These are phyloP conservation scores for Andricus grossulariae DNA, from an alignment of 1,140 invertebrate genomes.

Conservation along the genomic window DNA sequence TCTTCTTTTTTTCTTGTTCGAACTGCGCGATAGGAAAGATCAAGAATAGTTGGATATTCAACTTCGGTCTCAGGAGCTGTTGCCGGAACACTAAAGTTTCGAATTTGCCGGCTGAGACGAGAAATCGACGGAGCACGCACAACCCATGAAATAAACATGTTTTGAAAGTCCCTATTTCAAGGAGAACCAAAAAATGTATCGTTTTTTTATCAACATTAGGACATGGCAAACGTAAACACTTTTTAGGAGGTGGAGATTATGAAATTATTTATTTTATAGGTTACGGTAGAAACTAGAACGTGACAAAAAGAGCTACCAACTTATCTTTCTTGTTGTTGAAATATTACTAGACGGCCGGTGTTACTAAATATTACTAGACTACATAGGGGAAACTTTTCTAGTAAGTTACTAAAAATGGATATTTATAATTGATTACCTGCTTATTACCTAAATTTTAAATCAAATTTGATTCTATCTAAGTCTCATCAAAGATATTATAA, in stretches of 20 bases:
- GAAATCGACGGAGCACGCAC: neutral
- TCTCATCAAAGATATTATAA: no score
- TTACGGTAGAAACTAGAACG: neutral
- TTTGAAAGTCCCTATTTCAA: neutral
- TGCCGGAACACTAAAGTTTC: neutral
- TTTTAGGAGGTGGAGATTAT: neutral
- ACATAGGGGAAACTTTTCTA: no score
- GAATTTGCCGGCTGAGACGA: neutral
- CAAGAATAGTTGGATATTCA: constrained; percentile 80
- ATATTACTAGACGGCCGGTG: no score
- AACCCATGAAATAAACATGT: neutral
- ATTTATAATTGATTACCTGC: no score
- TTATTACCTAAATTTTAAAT: no score
- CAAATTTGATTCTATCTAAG: no score
- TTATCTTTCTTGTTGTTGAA: no score
- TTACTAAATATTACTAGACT: no score
- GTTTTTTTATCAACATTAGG: neutral
- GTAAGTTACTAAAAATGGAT: no score
- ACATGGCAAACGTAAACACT: neutral
- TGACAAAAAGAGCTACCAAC: no score
- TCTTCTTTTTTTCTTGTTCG: constrained; percentile 69
- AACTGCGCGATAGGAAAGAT: constrained; percentile 72
- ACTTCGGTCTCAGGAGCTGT: constrained; percentile 41
- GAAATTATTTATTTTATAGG: neutral
- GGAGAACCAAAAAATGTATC: neutral